Base-by-base conservation (phyloP, 2,888 invertebrate species). In the Cantharis nigra region DNA sequence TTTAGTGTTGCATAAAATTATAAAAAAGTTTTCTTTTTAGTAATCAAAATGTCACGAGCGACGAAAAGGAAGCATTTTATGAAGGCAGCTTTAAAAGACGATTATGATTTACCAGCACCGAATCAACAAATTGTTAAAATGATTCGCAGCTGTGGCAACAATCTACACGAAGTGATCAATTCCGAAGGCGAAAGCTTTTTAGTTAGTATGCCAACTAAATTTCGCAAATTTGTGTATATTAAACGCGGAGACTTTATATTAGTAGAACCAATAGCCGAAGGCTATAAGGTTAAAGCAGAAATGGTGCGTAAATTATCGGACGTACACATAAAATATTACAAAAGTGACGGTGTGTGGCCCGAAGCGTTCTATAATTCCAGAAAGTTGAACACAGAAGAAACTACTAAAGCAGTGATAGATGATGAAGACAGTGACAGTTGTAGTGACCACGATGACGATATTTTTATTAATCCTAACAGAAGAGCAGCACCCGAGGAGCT, bases 121-220 rank as follows among this genome's bases (percentile, higher is more conserved):
- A 91, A 92, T 70, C 96, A 97, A 87, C 92, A 91, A 84, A 93
- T 98, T 72, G 97, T 96, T 0, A 91, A 93, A 88, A 92, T 97
- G 62, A 80, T 94, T 7, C 92, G 91, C 84, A 93, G 95, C 78
- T 92, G 93, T 83, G 99, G 98, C 62, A 98, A 98, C 88, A 98
- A 98, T 90, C 91, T 99, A 73, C 97, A 97, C 87, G 96, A 96
- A 91, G 97, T 96, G 0, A 90, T 92, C 82, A 91, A 92, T 64
- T 86, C 92, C 2, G 88, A 88, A 13, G 94, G 93, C 7, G 92
- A 92, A 72, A 91, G 89, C 73, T 98, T 93, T 87, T 90, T 98
- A 10, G 97, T 94, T 7, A 96, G 97, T 62, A 98, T 99, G 98
- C 99, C 99, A 7, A 93, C 92, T 13, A 98, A 98, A 86, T 98